Evolutionary conservation across 2,113 vertebrate genomes (phyloP), one percentile per base, ranked within the genome.

Genomic region (Pelusios castaneus): DNA sequence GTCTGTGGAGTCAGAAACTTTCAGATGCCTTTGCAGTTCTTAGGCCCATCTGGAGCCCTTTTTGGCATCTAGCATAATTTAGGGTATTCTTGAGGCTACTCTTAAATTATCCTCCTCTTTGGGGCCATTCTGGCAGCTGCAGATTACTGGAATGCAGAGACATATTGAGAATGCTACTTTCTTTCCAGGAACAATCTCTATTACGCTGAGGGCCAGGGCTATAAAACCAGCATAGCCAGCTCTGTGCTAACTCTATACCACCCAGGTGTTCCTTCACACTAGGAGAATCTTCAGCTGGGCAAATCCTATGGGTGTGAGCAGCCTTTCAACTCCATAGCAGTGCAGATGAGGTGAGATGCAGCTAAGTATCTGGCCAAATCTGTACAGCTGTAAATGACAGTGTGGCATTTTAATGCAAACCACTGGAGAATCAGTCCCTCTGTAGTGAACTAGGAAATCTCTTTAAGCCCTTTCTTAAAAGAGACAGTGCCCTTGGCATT

Each of bases 161-260:
- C 70, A 54, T 45, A 56, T 77, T 43, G 55, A 76, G 82, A 25
- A 31, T 60, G 14, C 31, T 60, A 60, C 12, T 5, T 31, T 60
- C 31, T 52, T 60, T 14, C 58, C 58, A 60, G 58, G 29, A 60
- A 31, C 58, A 60, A 7, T 31, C 29, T 29, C 58, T 31, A 27
- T 29, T 31, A 60, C 3, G 2, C 27, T 11, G 56, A 67, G 34
- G 63, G 63, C 12, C 60, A 63, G 60, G 55, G 27, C 9, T 31
- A 19, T 38, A 70, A n/a, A 70, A 31, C 34, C 0, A 0, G 2
- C 27, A 34, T 24, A 5, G 17, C 9, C 4, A 56, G 34, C 25
- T 34, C 58, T 87, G 92, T 83, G 47, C 51, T 70, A 70, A 34
- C 63, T 38, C 34, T 38, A 67, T 17, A n/a, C 34, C 3, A 1